Percentiles rank a stretch among this genome's conserved stretches.
These are phyloP conservation scores for Acheta domesticus DNA, from an alignment of 2,888 invertebrate genomes.

Conservation along the genomic window DNA sequence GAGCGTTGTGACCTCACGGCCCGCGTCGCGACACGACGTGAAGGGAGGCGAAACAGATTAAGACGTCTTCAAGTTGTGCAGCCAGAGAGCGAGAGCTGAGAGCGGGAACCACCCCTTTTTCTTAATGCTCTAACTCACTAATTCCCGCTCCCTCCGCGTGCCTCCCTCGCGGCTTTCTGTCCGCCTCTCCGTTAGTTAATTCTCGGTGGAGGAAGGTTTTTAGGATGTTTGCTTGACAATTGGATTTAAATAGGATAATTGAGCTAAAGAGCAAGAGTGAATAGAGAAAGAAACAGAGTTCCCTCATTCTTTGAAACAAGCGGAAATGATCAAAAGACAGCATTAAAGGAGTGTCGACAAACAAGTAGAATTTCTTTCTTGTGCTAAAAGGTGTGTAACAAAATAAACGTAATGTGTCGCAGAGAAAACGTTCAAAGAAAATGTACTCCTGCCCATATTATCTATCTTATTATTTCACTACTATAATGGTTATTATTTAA, in stretches of 20 bases:
- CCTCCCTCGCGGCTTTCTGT: not conserved
- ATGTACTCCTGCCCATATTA: no score
- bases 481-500: no score
- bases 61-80: not conserved
- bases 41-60: conserved; percentile 6
- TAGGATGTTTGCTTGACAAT: conserved; percentile 18
- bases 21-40: not conserved
- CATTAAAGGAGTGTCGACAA: not conserved
- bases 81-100: not conserved
- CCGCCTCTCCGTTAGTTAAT: not conserved
- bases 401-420: no score
- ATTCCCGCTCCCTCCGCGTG: not conserved
- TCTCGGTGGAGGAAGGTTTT: not conserved
- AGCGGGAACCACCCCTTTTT: conserved; percentile 18
- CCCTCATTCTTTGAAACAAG: not conserved
- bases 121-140: conserved; percentile 18
- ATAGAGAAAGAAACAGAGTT: not conserved
- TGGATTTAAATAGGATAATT: conserved; percentile 18
- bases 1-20: not conserved
- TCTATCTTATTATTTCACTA: no score
- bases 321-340: not conserved
- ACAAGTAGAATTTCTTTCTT: no score
- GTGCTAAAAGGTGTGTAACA: no score
- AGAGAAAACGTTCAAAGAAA: no score
- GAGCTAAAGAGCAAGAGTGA: not conserved